phyloP scores from a whole-genome alignment of 2,113 vertebrate genomes.

The Campylomormyrus numenius region DNA sequence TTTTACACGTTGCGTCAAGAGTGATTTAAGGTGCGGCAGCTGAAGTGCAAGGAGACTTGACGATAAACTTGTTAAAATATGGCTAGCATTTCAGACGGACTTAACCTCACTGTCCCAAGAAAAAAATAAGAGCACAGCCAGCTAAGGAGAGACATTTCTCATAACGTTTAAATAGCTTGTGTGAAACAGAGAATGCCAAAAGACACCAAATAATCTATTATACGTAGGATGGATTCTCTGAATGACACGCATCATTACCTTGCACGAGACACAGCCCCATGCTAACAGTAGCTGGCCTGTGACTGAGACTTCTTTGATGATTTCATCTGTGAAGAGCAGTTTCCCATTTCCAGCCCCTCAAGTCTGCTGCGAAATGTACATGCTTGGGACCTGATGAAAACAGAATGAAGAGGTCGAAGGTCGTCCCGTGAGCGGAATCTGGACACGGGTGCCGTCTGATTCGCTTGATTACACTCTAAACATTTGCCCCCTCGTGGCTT shows the following conservation, averaged over 20 bases:
- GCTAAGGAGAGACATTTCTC: neutral
- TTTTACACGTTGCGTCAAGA: neutral
- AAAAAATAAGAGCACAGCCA: neutral
- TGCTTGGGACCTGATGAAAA: neutral
- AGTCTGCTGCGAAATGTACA: neutral
- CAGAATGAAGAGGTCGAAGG: neutral
- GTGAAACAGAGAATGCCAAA: neutral
- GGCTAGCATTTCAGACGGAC: neutral
- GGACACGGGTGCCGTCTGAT: neutral
- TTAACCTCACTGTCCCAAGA: neutral
- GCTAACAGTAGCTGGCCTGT: neutral
- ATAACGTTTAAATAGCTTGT: neutral
- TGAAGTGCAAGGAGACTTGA: neutral
- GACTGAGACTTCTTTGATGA: no score
- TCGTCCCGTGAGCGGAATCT: neutral
- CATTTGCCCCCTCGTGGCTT: neutral
- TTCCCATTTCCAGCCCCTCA: neutral
- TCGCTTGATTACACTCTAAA: neutral
- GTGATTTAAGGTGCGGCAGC: neutral
- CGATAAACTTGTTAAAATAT: neutral
- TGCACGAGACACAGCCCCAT: neutral
- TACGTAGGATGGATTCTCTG: neutral
- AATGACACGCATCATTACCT: neutral
- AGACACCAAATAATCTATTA: neutral
- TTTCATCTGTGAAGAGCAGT: neutral